Base-by-base conservation (phyloP, 1,140 invertebrate genomes). In the Heliconius eleuchia region DNA sequence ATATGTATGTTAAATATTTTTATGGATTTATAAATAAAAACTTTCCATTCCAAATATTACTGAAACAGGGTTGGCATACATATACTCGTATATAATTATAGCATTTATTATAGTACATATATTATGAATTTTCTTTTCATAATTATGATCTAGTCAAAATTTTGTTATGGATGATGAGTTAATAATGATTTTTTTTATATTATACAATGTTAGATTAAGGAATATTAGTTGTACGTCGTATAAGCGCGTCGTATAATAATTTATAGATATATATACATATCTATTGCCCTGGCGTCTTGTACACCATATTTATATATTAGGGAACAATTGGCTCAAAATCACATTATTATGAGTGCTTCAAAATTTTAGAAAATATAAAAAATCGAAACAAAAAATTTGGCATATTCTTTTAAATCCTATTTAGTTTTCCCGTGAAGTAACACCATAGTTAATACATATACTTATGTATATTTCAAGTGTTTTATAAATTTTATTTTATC, bases 321-420 rank as follows among this genome's bases (percentile, higher is more conserved):
- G 71, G 66, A 76, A 76, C 19, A 37, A 80, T 77, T 77, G 71
- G 76, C 57, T 77, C n/a, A 77, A 77, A 37, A 27, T 66, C 57
- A 46, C 50, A 55, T 74, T 73, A 39, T 74, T 73, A 39, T 74
- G 30, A 37, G 73, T 77, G 19, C 72, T 70, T 30, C 73, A 27
- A 79, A 76, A 76, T 76, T 76, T 70, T 66, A 79, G 60, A 79
- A 73, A 60, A 66, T 66, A 66, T 74, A 79, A 70, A 79, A 70
- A 79, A 50, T 73, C 8, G 39, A 34, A 73, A 78, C 18, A 46
- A 73, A 76, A 57, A 27, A 78, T n/a, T 23, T 78, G 60, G 77
- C 34, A 78, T 73, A 70, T 76, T 66, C 37, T 34, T 76, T 76
- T 16, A 75, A 34, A 75, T 55, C 74, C 23, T 73, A 52, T 46